Conservation (phyloP, 2,797 vertebrate genomes). For the Scleropages formosus region DNA sequence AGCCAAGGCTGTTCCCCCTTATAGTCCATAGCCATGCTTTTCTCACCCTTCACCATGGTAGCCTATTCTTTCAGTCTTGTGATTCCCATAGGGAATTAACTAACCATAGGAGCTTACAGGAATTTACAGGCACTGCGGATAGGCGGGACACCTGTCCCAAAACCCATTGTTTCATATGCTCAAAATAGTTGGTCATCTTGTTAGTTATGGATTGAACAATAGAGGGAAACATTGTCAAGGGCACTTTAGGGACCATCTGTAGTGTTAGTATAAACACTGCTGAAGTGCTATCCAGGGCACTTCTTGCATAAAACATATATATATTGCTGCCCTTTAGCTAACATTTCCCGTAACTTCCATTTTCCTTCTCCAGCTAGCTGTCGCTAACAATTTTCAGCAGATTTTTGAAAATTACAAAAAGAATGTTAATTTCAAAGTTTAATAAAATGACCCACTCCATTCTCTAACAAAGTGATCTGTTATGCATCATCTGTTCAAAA, state of each 20-base stretch:
- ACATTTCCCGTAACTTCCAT: too few relatives aligned
- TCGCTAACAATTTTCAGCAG: too few relatives aligned
- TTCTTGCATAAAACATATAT: too few relatives aligned
- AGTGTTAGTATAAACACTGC: neutral
- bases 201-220: slow-evolving; percentile 10
- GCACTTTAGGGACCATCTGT: neutral
- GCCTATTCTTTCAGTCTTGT: neutral
- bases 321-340: too few relatives aligned
- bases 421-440: too few relatives aligned
- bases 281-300: neutral
- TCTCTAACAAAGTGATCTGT: neutral
- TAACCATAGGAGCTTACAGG: neutral
- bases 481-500: neutral
- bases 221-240: neutral
- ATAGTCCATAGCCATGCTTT: neutral
- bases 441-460: too few relatives aligned
- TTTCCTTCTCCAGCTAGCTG: too few relatives aligned
- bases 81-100: neutral
- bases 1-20: slow-evolving; percentile 9
- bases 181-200: neutral
- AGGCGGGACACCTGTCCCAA: slow-evolving; percentile 6
- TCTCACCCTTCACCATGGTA: neutral
- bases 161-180: slow-evolving; percentile 16
- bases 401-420: too few relatives aligned
- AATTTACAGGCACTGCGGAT: neutral